Conservation (phyloP, 64 coral and sea anemone genomes). For the Stichodactyla mertensii region DNA sequence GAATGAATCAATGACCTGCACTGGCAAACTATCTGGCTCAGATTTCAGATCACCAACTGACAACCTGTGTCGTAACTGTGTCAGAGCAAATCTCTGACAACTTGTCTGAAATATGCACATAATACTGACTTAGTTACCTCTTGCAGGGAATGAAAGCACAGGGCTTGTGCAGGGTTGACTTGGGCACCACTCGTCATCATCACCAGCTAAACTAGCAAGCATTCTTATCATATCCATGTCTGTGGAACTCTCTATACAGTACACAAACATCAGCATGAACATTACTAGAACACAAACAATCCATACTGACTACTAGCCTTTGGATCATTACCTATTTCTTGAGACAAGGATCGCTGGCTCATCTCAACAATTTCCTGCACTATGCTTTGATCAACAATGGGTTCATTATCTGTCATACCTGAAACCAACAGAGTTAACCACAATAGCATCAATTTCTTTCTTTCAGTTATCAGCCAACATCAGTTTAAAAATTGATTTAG, state of each 20-base stretch:
- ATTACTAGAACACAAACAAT: background rate
- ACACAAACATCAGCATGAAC: background rate
- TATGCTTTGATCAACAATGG: slow-evolving; percentile 68
- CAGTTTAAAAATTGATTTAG: too few species aligned
- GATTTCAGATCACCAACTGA: too few species aligned
- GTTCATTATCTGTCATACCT: slow-evolving; percentile 70
- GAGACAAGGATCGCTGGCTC: slow-evolving; percentile 66
- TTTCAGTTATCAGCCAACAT: too few species aligned
- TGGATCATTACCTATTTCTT: slow-evolving; percentile 31
- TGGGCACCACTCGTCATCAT: background rate
- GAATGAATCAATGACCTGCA: too few species aligned
- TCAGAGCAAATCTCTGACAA: too few species aligned
- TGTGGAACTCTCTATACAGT: slow-evolving; percentile 22
- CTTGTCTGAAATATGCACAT: too few species aligned
- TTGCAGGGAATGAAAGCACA: background rate
- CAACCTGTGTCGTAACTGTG: too few species aligned
- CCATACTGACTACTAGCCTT: background rate
- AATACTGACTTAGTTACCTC: background rate
- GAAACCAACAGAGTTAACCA: background rate
- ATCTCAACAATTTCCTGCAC: slow-evolving; percentile 74
- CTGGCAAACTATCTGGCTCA: too few species aligned
- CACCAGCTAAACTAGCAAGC: slow-evolving; percentile 64
- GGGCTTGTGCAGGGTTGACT: background rate
- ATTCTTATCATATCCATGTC: slow-evolving; percentile 80
- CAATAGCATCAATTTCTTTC: too few species aligned